A percentile compares a stretch with the other conserved stretches of the same genome.
These are phyloP conservation scores for Megaptera novaeangliae DNA, from an alignment of 2,113 vertebrate species.

Conservation along the genomic window DNA sequence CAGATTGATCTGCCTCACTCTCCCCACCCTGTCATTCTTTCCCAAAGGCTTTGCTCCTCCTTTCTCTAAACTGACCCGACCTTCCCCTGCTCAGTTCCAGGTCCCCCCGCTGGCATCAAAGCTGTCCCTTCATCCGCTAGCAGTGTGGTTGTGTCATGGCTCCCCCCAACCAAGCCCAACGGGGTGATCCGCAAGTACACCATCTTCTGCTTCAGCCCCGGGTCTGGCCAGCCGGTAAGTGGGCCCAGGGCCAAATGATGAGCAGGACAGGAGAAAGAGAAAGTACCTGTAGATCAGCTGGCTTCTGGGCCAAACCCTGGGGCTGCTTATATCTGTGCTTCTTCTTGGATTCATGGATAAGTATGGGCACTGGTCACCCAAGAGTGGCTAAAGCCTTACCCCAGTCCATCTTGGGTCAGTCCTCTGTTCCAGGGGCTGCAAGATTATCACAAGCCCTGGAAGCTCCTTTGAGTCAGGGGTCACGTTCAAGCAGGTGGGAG, in stretches of 20 bases:
- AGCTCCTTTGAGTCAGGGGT: neutral
- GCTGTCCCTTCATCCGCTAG: conserved; percentile 94
- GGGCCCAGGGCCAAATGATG: neutral
- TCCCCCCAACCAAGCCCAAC: conserved; percentile 95
- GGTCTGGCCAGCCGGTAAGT: conserved; percentile 95
- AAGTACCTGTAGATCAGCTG: neutral
- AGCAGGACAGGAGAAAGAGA: neutral
- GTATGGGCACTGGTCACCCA: neutral
- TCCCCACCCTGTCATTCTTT: neutral
- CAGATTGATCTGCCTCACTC: neutral
- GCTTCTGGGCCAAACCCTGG: conserved; percentile 68
- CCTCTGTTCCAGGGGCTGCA: neutral
- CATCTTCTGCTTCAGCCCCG: conserved; percentile 98
- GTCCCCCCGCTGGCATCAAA: conserved; percentile 97
- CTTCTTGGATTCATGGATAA: neutral
- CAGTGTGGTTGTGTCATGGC: conserved; percentile 98
- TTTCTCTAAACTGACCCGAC: neutral
- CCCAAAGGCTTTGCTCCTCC: neutral
- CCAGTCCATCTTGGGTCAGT: neutral
- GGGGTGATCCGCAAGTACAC: conserved; percentile 99
- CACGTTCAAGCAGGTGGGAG: neutral
- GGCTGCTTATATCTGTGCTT: neutral
- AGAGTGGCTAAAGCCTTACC: neutral
- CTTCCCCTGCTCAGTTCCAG: conserved; percentile 84
- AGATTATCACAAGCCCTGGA: neutral